These are phyloP conservation scores for Lithobates pipiens DNA, from an alignment of 2,797 vertebrate genomes.

Conservation along the genomic window DNA sequence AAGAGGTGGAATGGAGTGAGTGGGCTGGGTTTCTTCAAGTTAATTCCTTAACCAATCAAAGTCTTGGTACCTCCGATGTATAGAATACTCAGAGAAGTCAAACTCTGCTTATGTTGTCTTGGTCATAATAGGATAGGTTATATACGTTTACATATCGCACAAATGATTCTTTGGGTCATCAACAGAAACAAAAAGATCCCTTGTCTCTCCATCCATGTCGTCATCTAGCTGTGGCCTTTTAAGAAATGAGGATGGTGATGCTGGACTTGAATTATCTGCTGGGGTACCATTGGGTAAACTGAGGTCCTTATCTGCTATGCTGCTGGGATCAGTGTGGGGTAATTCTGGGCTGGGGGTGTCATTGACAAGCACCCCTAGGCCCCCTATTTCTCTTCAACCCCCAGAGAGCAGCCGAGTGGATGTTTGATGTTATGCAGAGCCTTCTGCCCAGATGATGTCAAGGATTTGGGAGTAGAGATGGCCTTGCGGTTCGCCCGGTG, in stretches of 20 bases:
- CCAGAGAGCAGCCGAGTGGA: slow-evolving; percentile 79
- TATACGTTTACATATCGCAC: slow-evolving; percentile 98
- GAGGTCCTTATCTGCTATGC: slow-evolving; percentile 73
- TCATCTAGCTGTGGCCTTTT: slow-evolving; percentile 94
- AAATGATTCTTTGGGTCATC: slow-evolving; percentile 98
- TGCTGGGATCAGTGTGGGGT: slow-evolving; percentile 68
- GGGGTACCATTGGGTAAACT: slow-evolving; percentile 92
- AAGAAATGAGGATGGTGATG: slow-evolving; percentile 90
- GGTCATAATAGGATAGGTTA: slow-evolving; percentile 95
- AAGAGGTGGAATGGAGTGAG: slow-evolving; percentile 67
- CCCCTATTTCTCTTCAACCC: slow-evolving; percentile 78
- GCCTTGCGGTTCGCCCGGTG: too few species aligned
- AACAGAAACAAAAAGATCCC: slow-evolving; percentile 94
- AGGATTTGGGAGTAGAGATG: slow-evolving; percentile 83
- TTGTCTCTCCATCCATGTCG: slow-evolving; percentile 87
- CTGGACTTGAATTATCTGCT: slow-evolving; percentile 88
- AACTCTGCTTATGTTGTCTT: too few species aligned
- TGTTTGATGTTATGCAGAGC: slow-evolving; percentile 90
- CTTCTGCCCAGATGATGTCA: slow-evolving; percentile 90
- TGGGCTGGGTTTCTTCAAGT: too few species aligned
- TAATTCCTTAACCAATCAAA: too few species aligned
- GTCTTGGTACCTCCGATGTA: too few species aligned
- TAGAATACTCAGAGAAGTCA: too few species aligned
- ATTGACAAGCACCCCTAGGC: slow-evolving; percentile 73
- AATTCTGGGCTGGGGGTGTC: slow-evolving; percentile 84